Conservation (phyloP, 1,140 invertebrate species). For the Eueides isabella region DNA sequence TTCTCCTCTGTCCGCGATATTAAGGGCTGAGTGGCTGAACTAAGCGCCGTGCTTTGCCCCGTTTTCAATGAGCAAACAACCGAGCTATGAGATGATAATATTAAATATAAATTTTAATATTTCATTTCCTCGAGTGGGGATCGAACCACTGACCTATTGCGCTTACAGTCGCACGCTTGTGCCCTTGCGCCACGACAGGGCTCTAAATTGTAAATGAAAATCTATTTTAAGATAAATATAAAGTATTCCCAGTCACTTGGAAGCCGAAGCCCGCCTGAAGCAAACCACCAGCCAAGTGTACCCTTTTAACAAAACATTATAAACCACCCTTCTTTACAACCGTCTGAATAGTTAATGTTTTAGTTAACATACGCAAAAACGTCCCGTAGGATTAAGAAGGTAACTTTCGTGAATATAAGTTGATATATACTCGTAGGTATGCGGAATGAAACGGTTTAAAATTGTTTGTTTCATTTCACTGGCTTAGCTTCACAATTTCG, state of each 20-base stretch:
- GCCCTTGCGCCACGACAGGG: too few species aligned
- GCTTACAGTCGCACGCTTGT: too few species aligned
- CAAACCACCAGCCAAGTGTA: background rate
- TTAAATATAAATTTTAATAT: too few species aligned
- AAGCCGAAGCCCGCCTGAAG: background rate
- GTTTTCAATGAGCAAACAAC: too few species aligned
- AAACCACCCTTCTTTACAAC: slow-evolving; percentile 30
- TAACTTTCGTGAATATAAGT: background rate
- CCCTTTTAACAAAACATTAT: slow-evolving; percentile 15
- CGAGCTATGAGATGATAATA: too few species aligned
- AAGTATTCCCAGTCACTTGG: background rate
- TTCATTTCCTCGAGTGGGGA: too few species aligned
- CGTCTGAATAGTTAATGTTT: slow-evolving; percentile 27
- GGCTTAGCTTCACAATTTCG: too few species aligned
- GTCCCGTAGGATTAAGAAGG: slow-evolving; percentile 24
- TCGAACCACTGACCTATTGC: too few species aligned
- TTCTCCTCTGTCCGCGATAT: too few species aligned
- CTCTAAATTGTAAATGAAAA: background rate
- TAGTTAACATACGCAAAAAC: slow-evolving; percentile 13
- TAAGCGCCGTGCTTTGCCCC: too few species aligned
- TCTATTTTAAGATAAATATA: background rate
- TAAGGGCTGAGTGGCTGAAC: too few species aligned
- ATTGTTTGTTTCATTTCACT: background rate
- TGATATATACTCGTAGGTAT: background rate
- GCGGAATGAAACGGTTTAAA: background rate